Conservation (phyloP, 1,140 invertebrate species). For the Bombus ignitus region DNA sequence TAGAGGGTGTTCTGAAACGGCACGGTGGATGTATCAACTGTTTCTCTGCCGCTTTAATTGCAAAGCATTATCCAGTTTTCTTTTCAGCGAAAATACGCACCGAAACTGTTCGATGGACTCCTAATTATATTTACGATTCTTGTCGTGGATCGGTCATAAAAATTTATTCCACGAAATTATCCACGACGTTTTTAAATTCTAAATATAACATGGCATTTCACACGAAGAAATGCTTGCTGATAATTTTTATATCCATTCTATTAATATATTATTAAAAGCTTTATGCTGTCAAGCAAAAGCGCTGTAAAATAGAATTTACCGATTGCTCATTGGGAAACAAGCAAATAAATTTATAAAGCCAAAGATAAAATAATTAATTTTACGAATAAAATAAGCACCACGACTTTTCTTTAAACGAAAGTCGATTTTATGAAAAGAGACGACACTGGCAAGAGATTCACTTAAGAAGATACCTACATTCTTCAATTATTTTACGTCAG, state of each 20-base stretch:
- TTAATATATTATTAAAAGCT: neutral
- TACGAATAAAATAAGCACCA: neutral
- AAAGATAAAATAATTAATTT: neutral
- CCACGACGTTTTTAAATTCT: neutral
- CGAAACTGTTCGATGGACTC: neutral
- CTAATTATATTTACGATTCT: neutral
- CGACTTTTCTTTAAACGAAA: neutral
- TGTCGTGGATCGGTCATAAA: neutral
- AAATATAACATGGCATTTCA: too few relatives aligned
- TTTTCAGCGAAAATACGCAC: neutral
- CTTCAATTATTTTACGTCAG: neutral
- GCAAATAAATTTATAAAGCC: neutral
- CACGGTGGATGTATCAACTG: constrained; percentile 16
- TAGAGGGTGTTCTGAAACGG: constrained; percentile 27
- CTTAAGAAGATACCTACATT: neutral
- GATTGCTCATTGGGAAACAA: neutral
- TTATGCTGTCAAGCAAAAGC: neutral
- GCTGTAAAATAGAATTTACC: neutral
- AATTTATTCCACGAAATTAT: neutral
- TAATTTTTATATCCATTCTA: neutral
- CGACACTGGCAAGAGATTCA: neutral
- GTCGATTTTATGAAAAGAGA: neutral
- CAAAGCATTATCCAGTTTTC: neutral
- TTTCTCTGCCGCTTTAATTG: constrained; percentile 23
- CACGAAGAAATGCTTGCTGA: neutral